A percentile compares a stretch with the other conserved stretches of the same genome.
Evolutionary conservation across 1,140 invertebrate genomes (phyloP).

Genomic region (Conopomorpha cramerella): DNA sequence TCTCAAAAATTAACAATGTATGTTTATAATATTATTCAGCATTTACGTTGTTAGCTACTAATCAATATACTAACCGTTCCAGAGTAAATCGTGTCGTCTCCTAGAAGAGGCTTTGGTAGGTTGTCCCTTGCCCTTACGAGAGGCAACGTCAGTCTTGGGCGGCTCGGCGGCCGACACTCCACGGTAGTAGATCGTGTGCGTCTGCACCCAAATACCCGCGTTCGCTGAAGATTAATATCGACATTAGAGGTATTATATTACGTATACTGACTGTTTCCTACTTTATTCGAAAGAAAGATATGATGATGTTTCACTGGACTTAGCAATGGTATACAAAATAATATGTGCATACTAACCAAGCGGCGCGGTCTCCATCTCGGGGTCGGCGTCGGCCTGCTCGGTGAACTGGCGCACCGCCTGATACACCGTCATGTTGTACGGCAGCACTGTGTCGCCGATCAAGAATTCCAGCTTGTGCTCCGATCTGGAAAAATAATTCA

Average conservation of each 20-base stretch:
- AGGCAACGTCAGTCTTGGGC: slow-evolving; percentile 22
- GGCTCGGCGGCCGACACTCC: slow-evolving; percentile 55
- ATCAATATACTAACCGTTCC: slow-evolving; percentile 62
- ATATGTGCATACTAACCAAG: slow-evolving; percentile 62
- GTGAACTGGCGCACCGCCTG: slow-evolving; percentile 96
- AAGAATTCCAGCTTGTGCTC: slow-evolving; percentile 95
- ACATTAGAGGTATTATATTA: no score
- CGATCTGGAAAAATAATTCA: slow-evolving; percentile 27
- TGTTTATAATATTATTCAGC: no score
- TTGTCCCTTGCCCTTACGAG: slow-evolving; percentile 75
- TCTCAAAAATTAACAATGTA: no score
- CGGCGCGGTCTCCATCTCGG: slow-evolving; percentile 84
- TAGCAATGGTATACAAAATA: no score
- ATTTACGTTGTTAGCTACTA: no score
- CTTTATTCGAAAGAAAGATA: no score
- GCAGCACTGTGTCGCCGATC: slow-evolving; percentile 91
- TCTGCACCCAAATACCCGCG: slow-evolving; percentile 93
- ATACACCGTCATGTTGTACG: slow-evolving; percentile 99
- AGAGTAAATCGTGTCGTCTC: slow-evolving; percentile 78
- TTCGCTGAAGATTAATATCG: slow-evolving; percentile 53
- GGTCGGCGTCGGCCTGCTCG: slow-evolving; percentile 88
- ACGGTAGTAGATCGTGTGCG: slow-evolving; percentile 93
- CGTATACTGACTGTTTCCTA: no score
- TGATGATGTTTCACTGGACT: no score
- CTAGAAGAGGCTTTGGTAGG: slow-evolving; percentile 70